Conservation (phyloP, 2,113 vertebrate species). For the Pampusana beccarii region DNA sequence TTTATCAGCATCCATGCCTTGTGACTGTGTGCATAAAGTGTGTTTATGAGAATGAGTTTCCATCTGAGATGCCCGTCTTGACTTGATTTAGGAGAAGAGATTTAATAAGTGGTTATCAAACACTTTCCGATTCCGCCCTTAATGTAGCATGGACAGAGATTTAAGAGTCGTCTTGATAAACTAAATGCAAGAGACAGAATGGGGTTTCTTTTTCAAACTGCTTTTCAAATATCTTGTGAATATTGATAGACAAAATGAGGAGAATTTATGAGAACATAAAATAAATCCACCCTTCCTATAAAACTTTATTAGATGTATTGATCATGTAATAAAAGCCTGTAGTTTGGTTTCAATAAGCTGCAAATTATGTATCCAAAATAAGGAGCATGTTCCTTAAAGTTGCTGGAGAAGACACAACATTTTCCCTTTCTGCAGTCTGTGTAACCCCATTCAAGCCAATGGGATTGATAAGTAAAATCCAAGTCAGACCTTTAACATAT, state of each 20-base stretch:
- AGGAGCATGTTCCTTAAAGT: not conserved
- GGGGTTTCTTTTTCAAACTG: not conserved
- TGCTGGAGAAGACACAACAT: not conserved
- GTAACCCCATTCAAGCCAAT: not conserved
- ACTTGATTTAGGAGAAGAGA: not conserved
- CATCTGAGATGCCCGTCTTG: not conserved
- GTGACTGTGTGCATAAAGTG: not conserved
- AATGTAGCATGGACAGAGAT: not conserved
- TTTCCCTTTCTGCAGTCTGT: not conserved
- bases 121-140: not conserved
- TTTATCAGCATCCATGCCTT: not conserved
- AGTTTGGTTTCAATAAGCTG: slow-evolving; percentile 49
- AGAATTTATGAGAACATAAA: slow-evolving; percentile 68
- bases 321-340: slow-evolving; percentile 41
- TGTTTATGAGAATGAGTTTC: not conserved
- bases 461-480: not conserved
- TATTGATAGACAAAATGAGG: slow-evolving; percentile 52
- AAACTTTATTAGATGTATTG: slow-evolving; percentile 47
- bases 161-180: slow-evolving; percentile 13
- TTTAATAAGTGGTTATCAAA: slow-evolving; percentile 3
- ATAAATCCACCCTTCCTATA: slow-evolving; percentile 31
- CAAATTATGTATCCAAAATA: not conserved
- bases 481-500: not conserved
- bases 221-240: slow-evolving; percentile 39
- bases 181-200: not conserved